Conservation (phyloP, 2,113 vertebrate species). For the Cyanoramphus novaezelandiae region DNA sequence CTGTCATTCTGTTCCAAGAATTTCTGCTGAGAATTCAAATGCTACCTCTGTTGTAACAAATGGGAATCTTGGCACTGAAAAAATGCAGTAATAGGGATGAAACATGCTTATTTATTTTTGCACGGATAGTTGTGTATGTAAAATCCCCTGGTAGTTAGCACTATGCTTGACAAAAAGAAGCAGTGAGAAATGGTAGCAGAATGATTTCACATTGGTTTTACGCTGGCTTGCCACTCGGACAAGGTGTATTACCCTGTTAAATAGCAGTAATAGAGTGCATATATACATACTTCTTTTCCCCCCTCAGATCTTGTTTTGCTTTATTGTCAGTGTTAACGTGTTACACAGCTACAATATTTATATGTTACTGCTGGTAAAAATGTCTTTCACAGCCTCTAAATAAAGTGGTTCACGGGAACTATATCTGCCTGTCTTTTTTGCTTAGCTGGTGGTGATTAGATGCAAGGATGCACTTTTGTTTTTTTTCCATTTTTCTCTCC, state of each 20-base stretch:
- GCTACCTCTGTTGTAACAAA: background rate
- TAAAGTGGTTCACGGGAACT: background rate
- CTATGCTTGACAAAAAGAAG: background rate
- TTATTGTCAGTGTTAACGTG: background rate
- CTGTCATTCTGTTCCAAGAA: background rate
- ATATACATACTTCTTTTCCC: background rate
- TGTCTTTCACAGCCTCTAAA: background rate
- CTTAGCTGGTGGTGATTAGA: background rate
- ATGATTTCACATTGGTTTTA: background rate
- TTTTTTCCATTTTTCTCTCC: background rate
- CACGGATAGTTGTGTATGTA: background rate
- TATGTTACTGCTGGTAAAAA: background rate
- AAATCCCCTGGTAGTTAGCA: background rate
- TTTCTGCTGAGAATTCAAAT: background rate
- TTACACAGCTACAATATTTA: background rate
- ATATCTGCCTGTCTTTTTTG: background rate
- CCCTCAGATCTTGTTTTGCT: background rate
- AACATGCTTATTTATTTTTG: background rate
- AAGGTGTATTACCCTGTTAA: background rate
- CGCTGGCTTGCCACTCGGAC: background rate
- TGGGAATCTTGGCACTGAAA: background rate
- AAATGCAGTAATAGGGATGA: background rate
- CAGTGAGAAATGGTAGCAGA: background rate
- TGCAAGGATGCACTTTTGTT: background rate
- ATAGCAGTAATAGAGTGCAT: background rate